These are phyloP conservation scores for Oscheius sp. DNA, from an alignment of 2,888 invertebrate genomes.

Conservation along the genomic window DNA sequence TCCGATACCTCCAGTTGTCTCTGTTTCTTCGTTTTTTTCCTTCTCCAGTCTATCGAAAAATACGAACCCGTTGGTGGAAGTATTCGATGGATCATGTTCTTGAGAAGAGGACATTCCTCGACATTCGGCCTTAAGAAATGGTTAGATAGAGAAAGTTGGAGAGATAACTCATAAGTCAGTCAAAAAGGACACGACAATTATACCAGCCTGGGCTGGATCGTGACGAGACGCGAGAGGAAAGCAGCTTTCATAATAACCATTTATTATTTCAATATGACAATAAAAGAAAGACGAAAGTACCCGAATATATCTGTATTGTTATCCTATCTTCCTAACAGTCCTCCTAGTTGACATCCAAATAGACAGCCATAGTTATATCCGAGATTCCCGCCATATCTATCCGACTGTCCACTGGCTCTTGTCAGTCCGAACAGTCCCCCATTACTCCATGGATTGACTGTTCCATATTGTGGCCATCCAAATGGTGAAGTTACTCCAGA, in stretches of 20 bases:
- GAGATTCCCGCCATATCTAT: slow-evolving; percentile 14
- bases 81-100: not conserved
- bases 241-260: no score
- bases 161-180: not conserved
- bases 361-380: slow-evolving; percentile 21
- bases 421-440: slow-evolving; percentile 21
- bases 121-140: not conserved
- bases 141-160: not conserved
- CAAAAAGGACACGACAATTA: not conserved
- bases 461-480: slow-evolving; percentile 24
- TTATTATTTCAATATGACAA: no score
- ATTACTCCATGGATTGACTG: slow-evolving; percentile 20
- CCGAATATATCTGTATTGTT: not conserved
- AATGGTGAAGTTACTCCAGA: not conserved
- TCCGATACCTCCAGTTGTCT: slow-evolving; percentile 5
- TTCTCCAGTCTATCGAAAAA: slow-evolving; percentile 20
- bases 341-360: not conserved
- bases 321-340: not conserved
- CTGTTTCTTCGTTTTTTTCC: slow-evolving; percentile 6
- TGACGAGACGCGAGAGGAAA: not conserved
- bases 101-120: not conserved
- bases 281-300: not conserved
- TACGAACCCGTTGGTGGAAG: not conserved
- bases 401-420: slow-evolving; percentile 19
- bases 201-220: not conserved